These are phyloP conservation scores for Vultur gryphus DNA, from an alignment of 2,797 vertebrate species.

Conservation along the genomic window DNA sequence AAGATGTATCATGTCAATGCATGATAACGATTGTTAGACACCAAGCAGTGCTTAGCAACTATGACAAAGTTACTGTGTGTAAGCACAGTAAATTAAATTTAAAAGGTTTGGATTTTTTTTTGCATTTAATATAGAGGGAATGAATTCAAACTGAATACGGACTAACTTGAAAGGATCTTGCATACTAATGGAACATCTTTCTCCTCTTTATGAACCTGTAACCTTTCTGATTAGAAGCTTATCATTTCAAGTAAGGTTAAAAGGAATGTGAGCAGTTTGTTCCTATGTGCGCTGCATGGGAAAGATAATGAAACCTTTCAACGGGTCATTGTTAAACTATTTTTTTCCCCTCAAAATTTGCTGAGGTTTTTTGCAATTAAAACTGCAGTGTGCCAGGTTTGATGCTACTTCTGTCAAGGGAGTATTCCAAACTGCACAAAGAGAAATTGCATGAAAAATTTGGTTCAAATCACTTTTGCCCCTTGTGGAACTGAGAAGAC, in stretches of 20 bases:
- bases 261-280: background rate
- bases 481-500: background rate
- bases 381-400: background rate
- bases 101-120: background rate
- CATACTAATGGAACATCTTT: background rate
- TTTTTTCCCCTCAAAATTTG: background rate
- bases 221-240: background rate
- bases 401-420: background rate
- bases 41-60: background rate
- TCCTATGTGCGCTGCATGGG: background rate
- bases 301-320: background rate
- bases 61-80: background rate
- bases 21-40: background rate
- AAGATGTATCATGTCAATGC: background rate
- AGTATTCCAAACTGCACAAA: background rate
- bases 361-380: background rate
- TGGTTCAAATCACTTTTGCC: background rate
- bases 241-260: background rate
- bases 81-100: conserved; percentile 11
- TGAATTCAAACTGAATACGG: background rate
- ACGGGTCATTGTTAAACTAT: background rate
- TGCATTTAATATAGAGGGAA: background rate
- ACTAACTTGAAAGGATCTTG: background rate
- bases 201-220: background rate
- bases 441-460: background rate